Base-by-base conservation (phyloP, 2,888 invertebrate species). In the Apamea crenata region DNA sequence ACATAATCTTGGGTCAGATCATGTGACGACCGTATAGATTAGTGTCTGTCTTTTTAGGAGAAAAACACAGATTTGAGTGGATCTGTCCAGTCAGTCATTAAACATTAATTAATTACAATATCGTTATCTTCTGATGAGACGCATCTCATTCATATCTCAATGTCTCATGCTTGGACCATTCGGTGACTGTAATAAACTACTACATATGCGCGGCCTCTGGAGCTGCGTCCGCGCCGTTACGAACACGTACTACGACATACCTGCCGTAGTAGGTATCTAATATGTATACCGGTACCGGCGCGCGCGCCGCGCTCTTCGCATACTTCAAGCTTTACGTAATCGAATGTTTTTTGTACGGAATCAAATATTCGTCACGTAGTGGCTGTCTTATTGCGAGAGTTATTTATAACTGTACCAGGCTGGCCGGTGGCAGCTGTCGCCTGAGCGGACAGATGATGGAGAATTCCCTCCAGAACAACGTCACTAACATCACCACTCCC, bases 261-360 rank as follows among this genome's bases (percentile, higher is more conserved):
- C 44, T 36, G 66, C 50, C 65, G 74, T 63, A 25, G 21, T 59
- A 61, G 18, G 70, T 69, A 84, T 63, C 47, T 71, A 61, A 59
- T 50, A 67, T 50, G n/a, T 61, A 61, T 76, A 83, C 84, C 61
- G 80, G 80, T 78, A 56, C 53, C n/a, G 70, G 63, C 70, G 81
- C 82, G 82, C 78, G 74, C 80, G 82, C 77, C 78, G 84, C 86
- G 82, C 66, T 69, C 77, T 65, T 76, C 80, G 84, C 87, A 87
- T 87, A 86, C 78, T 56, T 76, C 29, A 74, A 69, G 69, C 69
- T 69, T 87, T 86, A 81, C 84, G 87, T 84, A 81, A 87, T 76
- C 85, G 44, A 71, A 71, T 70, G 61, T 66, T 87, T 86, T 88
- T 79, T 77, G 69, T 71, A 21, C 73, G 67, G 69, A 63, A 73